Conservation (phyloP, 2,888 invertebrate genomes). For the Ectemnius cavifrons region DNA sequence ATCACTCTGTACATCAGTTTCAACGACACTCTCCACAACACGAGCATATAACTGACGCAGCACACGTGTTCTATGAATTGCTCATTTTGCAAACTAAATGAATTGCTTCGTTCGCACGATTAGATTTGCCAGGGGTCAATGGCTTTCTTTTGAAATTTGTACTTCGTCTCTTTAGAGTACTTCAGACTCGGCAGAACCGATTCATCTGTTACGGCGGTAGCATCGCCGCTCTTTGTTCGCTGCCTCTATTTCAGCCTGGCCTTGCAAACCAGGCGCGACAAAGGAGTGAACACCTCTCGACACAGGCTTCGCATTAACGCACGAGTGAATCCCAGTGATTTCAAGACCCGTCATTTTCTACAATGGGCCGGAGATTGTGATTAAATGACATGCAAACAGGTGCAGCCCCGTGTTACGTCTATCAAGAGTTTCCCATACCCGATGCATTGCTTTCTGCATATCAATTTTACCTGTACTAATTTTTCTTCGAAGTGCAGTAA, state of each 20-base stretch:
- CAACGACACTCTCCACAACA: too few relatives aligned
- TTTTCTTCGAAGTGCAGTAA: too few relatives aligned
- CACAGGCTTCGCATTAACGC: conserved; percentile 8
- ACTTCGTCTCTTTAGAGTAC: too few relatives aligned
- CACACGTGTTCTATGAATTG: too few relatives aligned
- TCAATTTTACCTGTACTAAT: too few relatives aligned
- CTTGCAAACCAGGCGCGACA: conserved; percentile 21
- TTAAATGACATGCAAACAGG: background rate
- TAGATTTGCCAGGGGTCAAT: too few relatives aligned
- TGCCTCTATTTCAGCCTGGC: conserved; percentile 44
- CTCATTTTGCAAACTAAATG: too few relatives aligned
- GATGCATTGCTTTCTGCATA: too few relatives aligned
- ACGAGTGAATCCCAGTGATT: background rate
- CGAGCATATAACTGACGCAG: too few relatives aligned
- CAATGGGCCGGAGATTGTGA: background rate
- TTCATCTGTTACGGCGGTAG: conserved; percentile 37
- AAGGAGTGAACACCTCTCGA: conserved; percentile 13
- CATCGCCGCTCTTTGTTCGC: conserved; percentile 50
- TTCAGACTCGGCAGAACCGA: conserved; percentile 29
- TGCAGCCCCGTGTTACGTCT: background rate
- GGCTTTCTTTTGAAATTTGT: too few relatives aligned
- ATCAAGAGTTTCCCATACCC: background rate
- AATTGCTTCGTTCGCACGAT: too few relatives aligned
- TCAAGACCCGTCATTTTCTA: background rate
- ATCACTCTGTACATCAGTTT: too few relatives aligned